phyloP scores from a whole-genome alignment of 2,888 invertebrate genomes.

The Drosophila austrosaltans region DNA sequence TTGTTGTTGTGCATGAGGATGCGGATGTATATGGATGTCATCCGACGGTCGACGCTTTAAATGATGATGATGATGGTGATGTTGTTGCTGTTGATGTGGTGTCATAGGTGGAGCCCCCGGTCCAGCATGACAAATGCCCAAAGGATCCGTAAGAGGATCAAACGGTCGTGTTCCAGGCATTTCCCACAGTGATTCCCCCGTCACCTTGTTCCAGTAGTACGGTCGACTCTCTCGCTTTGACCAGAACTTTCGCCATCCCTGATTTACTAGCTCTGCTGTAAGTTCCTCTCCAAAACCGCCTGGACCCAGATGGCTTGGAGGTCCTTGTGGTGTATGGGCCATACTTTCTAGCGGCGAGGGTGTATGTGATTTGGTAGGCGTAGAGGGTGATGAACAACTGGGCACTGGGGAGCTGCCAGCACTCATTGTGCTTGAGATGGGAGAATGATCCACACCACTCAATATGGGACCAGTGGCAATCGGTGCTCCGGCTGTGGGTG shows the following conservation, averaged over 20 bases:
- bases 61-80: slow-evolving; percentile 73
- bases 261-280: slow-evolving; percentile 86
- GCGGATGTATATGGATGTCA: slow-evolving; percentile 81
- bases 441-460: slow-evolving; percentile 16
- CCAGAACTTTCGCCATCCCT: slow-evolving; percentile 99
- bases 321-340: slow-evolving; percentile 82
- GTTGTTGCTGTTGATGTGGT: slow-evolving; percentile 64
- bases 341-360: slow-evolving; percentile 78
- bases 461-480: slow-evolving; percentile 32
- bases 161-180: slow-evolving; percentile 92
- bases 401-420: slow-evolving; percentile 79
- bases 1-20: slow-evolving; percentile 63
- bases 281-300: slow-evolving; percentile 83
- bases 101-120: slow-evolving; percentile 74
- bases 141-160: slow-evolving; percentile 95
- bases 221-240: slow-evolving; percentile 97
- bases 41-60: slow-evolving; percentile 82
- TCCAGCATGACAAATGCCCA: slow-evolving; percentile 83
- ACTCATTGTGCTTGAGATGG: slow-evolving; percentile 48
- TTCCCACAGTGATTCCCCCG: slow-evolving; percentile 98
- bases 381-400: slow-evolving; percentile 81
- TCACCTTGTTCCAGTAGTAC: slow-evolving; percentile 98
- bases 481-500: slow-evolving; percentile 51
- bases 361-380: slow-evolving; percentile 80
- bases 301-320: slow-evolving; percentile 71